These are phyloP conservation scores for Prietella phreatophila DNA, from an alignment of 2,113 vertebrate species.

Conservation along the genomic window DNA sequence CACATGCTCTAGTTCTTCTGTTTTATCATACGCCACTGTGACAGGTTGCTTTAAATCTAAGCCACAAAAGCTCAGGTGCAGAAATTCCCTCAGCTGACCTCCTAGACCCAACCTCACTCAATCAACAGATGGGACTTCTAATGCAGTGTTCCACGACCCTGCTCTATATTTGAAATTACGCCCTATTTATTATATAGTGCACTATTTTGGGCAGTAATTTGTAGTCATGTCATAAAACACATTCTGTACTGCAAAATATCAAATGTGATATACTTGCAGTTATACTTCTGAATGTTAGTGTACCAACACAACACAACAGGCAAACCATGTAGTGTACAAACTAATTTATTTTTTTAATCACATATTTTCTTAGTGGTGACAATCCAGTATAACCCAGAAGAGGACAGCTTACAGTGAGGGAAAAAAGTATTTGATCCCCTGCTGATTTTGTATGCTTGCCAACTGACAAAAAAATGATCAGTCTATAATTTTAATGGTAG, in stretches of 20 bases:
- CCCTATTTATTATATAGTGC: constrained; percentile 18
- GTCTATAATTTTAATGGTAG: no score
- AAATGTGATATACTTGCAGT: background rate
- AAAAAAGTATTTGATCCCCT: no score
- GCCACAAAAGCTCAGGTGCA: constrained; percentile 38
- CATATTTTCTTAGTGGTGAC: background rate
- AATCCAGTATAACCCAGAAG: background rate
- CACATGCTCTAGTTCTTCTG: constrained; percentile 40
- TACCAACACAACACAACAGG: background rate
- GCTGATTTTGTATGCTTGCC: no score
- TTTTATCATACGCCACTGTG: constrained; percentile 24
- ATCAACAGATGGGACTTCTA: constrained; percentile 40
- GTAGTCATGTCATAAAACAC: background rate
- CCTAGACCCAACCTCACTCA: constrained; percentile 25
- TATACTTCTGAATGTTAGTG: background rate
- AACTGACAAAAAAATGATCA: no score
- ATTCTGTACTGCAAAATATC: background rate
- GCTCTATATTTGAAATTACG: background rate
- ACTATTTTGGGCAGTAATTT: constrained; percentile 19
- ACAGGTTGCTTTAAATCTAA: constrained; percentile 43
- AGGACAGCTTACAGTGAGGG: no score
- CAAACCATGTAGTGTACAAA: background rate
- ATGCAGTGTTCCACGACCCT: background rate
- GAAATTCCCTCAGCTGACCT: constrained; percentile 18
- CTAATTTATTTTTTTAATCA: background rate